Evolutionary conservation across 37 sponge, comb jelly and placozoan species (phyloP), one percentile per base, ranked within the genome.

Genomic region (Eunapius fragilis): DNA sequence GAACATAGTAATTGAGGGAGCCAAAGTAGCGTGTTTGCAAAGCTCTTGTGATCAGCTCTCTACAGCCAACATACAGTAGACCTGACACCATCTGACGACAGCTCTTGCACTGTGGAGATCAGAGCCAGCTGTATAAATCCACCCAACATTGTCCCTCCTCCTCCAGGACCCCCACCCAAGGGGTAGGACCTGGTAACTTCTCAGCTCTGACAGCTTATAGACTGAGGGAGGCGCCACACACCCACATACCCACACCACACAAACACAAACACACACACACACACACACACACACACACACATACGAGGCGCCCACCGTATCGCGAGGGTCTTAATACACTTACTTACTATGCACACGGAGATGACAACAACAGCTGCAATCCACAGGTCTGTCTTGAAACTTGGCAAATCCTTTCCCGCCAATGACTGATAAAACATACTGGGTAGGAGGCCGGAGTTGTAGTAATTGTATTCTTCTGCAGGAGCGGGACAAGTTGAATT

Each of bases 401-500:
- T 75, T 13, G 72, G 76, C 67, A 77, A 25, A 28, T 95, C 87
- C 82, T 78, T 81, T 23, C 47, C 72, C 26, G 84, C 83, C 25
- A 97, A 68, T 11, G 90, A 86, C 14, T 67, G 30, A 75, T 95
- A 95, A 79, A 97, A 97, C 67, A 83, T 71, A 38, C 96, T 95
- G 2, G 98, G 91, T 3, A 97, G 76, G n/a, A 93, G 71, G 28
- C 98, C 98, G 0, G 79, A 47, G 77, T 95, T 88, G 83, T 93
- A 97, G 45, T 87, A 81, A 58, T 90, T 94, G 78, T 86, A 91
- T 70, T 95, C 96, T 50, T 92, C 96, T 93, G 86, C 48, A 75
- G 79, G 13, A 45, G n/a, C 50, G 45, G 48, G 48, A 58, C n/a
- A n/a, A 76, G 67, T 22, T 41, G 41, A 41, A 41, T 41, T 3